Evolutionary conservation across 2,113 vertebrate genomes (phyloP), one percentile per base, ranked within the genome.

Genomic region (Nycticorax nycticorax): DNA sequence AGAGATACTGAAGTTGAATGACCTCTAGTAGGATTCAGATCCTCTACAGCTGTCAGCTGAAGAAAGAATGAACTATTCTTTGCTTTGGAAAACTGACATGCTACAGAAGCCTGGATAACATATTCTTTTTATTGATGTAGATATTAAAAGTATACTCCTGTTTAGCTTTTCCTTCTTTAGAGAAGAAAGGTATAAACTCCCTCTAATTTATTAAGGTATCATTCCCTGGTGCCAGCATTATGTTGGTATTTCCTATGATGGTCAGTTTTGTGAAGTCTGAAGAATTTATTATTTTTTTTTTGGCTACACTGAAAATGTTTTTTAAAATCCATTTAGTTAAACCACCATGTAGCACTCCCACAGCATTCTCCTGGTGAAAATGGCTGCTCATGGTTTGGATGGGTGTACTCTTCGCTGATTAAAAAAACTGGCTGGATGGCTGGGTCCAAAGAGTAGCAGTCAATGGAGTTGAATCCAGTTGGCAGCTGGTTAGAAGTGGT

Each of bases 331-430:
- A 7, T n/a, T 76, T 53, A 26, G 17, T 57, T 67, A 43, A 96
- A 62, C 4, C 9, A 59, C 32, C 23, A 11, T 10, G n/a, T n/a
- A 55, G 28, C 13, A 63, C 1, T 74, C 24, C 15, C 15, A 71
- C 20, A 55, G 3, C 8, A 43, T 67, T 82, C 2, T 37, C 9
- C 22, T 24, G 6, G 3, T 64, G 16, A 56, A 89, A 62, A 3
- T 39, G 13, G 14, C 14, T 37, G 12, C 21, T 39, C 8, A 22
- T 39, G 24, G 4, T 41, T 69, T 69, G 28, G 16, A 57, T 1
- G 3, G 26, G 9, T 1, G 2, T 57, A 68, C 9, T 19, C 12
- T 39, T 39, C 3, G 1, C 22, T 21, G 22, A 10, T 4, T 57
- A 32, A 47, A 66, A 66, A 37, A 66, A 22, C 10, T 66, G 26